These are phyloP conservation scores for Clistopyga incitator DNA, from an alignment of 2,888 invertebrate genomes.

Conservation along the genomic window DNA sequence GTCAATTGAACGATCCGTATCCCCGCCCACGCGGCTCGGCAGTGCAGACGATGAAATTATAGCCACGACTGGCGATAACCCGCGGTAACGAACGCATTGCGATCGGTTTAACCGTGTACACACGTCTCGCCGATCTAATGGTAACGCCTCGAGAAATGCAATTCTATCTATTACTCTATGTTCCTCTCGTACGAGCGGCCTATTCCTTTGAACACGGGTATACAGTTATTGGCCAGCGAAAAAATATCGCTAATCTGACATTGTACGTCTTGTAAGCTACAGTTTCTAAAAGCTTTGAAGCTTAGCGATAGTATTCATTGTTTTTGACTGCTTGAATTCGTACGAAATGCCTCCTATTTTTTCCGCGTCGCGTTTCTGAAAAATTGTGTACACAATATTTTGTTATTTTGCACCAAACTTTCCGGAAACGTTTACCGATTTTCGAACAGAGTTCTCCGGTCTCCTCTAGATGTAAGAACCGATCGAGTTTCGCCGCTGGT, in stretches of 20 bases:
- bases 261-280: too few species aligned
- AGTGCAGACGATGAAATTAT: constrained; percentile 60
- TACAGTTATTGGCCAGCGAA: neutral
- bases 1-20: constrained; percentile 65
- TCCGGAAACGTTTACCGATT: too few species aligned
- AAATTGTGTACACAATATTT: too few species aligned
- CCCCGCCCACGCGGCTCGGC: constrained; percentile 56
- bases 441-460: too few species aligned
- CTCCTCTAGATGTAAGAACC: too few species aligned
- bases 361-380: too few species aligned
- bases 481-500: too few species aligned
- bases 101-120: constrained; percentile 19
- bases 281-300: too few species aligned
- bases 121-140: constrained; percentile 47
- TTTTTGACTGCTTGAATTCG: too few species aligned
- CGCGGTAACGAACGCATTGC: constrained; percentile 60
- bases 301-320: too few species aligned
- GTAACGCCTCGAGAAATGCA: constrained; percentile 39
- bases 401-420: too few species aligned
- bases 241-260: neutral
- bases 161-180: constrained; percentile 4
- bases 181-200: neutral
- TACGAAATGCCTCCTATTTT: too few species aligned
- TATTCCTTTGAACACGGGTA: neutral
- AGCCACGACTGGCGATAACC: constrained; percentile 58